These are phyloP conservation scores for Cataglyphis cursor DNA, from an alignment of 2,888 invertebrate genomes.

Conservation along the genomic window DNA sequence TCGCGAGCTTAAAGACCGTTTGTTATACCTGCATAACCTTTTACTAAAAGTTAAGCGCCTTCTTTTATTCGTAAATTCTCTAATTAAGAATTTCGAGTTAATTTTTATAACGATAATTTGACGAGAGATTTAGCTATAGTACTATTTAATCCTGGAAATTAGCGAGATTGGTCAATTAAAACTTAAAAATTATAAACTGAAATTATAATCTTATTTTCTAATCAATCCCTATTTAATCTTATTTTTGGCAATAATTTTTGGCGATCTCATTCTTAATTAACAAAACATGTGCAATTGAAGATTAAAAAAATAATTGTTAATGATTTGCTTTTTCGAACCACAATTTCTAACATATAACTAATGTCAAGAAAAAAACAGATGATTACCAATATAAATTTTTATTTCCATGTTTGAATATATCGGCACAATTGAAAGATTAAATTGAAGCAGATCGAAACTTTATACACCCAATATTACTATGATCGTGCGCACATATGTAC, in stretches of 20 bases:
- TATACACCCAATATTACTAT: background rate
- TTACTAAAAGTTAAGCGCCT: conserved; percentile 17
- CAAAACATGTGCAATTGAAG: background rate
- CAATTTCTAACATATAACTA: background rate
- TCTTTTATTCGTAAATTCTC: background rate
- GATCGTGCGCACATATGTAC: background rate
- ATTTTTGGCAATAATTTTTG: background rate
- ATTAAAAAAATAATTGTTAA: background rate
- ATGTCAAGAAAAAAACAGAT: background rate
- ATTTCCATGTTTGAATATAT: background rate
- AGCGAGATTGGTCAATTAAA: background rate
- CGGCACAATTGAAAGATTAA: background rate
- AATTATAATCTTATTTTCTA: background rate
- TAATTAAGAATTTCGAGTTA: background rate
- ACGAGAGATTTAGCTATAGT: background rate
- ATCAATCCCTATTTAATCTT: background rate
- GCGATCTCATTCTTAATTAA: background rate
- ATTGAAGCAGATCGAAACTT: background rate
- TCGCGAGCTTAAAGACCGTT: conserved; percentile 46
- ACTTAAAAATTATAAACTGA: background rate
- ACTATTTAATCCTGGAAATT: background rate
- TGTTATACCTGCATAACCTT: background rate
- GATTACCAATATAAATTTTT: background rate
- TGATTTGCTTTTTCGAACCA: background rate
- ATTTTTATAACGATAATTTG: background rate